Conservation (phyloP, 2,797 vertebrate species). For the Tragopan temminckii region DNA sequence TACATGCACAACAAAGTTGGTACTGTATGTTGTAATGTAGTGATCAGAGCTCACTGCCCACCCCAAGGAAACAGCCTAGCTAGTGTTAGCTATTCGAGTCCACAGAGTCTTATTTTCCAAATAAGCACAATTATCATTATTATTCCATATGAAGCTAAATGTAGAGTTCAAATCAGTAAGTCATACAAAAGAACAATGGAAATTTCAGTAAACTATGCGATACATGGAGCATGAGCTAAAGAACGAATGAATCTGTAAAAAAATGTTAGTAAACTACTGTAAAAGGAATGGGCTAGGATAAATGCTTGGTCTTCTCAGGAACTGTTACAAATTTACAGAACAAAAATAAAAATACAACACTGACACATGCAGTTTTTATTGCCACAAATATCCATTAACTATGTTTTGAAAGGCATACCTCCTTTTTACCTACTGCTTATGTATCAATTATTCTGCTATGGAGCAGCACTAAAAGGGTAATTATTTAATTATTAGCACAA, state of each 20-base stretch:
- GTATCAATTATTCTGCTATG: not conserved
- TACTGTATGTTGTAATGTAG: not conserved
- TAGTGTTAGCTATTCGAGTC: slow-evolving; percentile 64
- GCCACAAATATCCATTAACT: not conserved
- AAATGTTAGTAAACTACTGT: not conserved
- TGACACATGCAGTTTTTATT: not conserved
- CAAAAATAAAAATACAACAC: not conserved
- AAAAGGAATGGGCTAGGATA: not conserved
- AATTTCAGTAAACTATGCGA: not conserved
- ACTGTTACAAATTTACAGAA: not conserved
- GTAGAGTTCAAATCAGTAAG: not conserved
- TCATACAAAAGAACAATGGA: not conserved
- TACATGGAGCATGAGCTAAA: not conserved
- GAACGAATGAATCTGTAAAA: not conserved
- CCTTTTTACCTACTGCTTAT: not conserved
- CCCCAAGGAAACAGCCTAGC: slow-evolving; percentile 32
- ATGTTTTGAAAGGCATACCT: not conserved
- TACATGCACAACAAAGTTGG: slow-evolving; percentile 23
- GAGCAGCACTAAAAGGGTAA: not conserved
- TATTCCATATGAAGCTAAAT: not conserved
- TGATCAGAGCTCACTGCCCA: slow-evolving; percentile 22
- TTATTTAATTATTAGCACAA: not conserved
- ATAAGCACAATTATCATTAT: not conserved
- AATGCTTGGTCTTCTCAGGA: not conserved
- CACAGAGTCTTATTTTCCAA: not conserved